phyloP scores from a whole-genome alignment of 2,113 vertebrate genomes.

The Cyphomyrus plagiostoma region DNA sequence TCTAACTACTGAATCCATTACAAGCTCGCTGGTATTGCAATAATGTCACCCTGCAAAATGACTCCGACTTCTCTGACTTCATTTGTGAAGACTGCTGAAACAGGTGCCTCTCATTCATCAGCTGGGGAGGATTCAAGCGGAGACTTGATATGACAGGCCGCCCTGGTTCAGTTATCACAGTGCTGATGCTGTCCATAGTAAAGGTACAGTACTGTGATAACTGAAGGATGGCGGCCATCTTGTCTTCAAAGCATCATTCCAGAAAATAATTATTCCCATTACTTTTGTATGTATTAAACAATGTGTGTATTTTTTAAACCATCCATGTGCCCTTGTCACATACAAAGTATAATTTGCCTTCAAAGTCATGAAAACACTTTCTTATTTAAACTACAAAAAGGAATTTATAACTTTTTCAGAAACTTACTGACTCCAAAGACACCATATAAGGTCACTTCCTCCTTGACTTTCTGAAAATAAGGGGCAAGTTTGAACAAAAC shows the following conservation, averaged over 20 bases:
- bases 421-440: not conserved
- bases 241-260: slow-evolving; percentile 54
- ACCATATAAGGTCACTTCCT: not conserved
- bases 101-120: not conserved
- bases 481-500: not conserved
- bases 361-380: not conserved
- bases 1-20: not conserved
- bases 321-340: not conserved
- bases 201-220: slow-evolving; percentile 99
- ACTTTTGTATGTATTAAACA: not conserved
- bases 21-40: not conserved
- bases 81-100: not conserved
- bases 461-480: not conserved
- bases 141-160: slow-evolving; percentile 78
- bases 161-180: slow-evolving; percentile 99
- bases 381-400: not conserved
- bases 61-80: not conserved
- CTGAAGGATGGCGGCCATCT: slow-evolving; percentile 99
- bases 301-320: not conserved
- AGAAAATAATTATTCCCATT: not conserved
- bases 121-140: not conserved
- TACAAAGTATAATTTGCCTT: not conserved
- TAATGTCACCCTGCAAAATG: not conserved
- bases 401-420: not conserved
- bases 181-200: slow-evolving; percentile 99